phyloP scores from a whole-genome alignment of 2,888 invertebrate species.

The Nudaria mundana region DNA sequence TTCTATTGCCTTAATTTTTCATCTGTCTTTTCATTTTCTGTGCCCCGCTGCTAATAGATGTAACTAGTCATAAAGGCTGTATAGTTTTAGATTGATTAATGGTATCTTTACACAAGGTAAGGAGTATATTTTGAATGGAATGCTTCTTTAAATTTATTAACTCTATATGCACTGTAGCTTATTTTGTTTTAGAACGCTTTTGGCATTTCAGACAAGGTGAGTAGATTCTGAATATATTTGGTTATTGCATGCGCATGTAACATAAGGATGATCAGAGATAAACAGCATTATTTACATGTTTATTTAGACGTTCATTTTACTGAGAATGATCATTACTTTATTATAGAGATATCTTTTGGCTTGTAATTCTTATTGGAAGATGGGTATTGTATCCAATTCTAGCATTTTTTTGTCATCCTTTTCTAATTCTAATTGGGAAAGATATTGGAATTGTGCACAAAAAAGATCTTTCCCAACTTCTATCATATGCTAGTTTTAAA shows the following conservation, averaged over 20 bases:
- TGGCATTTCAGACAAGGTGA: conserved; percentile 47
- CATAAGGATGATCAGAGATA: too few relatives aligned
- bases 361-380: too few relatives aligned
- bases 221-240: conserved; percentile 31
- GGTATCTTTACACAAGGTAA: conserved; percentile 40
- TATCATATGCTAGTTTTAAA: too few relatives aligned
- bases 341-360: too few relatives aligned
- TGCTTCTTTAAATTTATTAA: conserved; percentile 37
- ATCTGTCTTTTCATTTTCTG: background rate
- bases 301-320: too few relatives aligned
- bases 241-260: conserved; percentile 14
- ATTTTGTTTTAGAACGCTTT: conserved; percentile 47
- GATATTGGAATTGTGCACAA: too few relatives aligned
- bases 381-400: too few relatives aligned
- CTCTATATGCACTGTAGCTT: conserved; percentile 36
- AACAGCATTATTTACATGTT: too few relatives aligned
- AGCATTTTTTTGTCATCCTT: too few relatives aligned
- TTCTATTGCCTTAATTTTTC: background rate
- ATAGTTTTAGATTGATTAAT: conserved; percentile 10
- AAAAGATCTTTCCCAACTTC: too few relatives aligned
- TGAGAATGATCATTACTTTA: too few relatives aligned
- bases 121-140: conserved; percentile 45
- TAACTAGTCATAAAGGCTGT: background rate
- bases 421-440: too few relatives aligned
- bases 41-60: background rate